Base-by-base conservation (phyloP, 1,140 invertebrate species). In the Pogonomyrmex californicus region DNA sequence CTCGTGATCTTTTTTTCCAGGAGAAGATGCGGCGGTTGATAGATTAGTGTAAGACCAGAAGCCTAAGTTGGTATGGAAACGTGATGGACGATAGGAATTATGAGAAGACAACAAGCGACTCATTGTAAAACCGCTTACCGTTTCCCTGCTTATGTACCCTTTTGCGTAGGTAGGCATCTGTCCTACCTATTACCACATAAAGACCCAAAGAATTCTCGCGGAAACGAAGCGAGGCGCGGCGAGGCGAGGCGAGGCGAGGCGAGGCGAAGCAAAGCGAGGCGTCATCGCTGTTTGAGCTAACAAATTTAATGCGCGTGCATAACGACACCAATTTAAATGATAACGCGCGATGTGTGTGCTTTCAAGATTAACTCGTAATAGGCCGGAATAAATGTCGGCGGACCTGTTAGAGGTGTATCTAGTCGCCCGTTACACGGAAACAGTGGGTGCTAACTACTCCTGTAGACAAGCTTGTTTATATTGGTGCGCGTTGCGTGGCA, bases 301-400 rank as follows among this genome's bases (percentile, higher is more conserved):
- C 90, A 93, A 91, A 91, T 91, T 94, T 91, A 91, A 93, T 90
- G 90, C 90, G 88, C 76, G 81, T 86, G 88, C 75, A 87, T 90
- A 91, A 90, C 88, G 89, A 88, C 91, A 92, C 89, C 92, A 93
- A 93, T 94, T 93, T 92, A 91, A 91, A 90, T 92, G 91, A 94
- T 94, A 94, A 94, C 93, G 60, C 83, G 87, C 85, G 62, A 56
- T 90, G 87, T 88, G 86, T 91, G 91, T 91, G 78, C 87, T 51
- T 90, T 86, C 78, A 73, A 91, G 88, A 92, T 92, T 91, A 93
- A 91, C 86, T 88, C 85, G 89, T 93, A 91, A 91, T 88, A 76
- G 87, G 70, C 73, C 56, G 85, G 89, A 88, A 92, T 92, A 92
- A 91, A 92, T 89, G 91, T 90, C 89, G 87, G 68, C 85, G 51